Percentiles rank a stretch among this genome's conserved stretches.
phyloP scores from a whole-genome alignment of 1,140 invertebrate species.

The Cyrtorhinus lividipennis region DNA sequence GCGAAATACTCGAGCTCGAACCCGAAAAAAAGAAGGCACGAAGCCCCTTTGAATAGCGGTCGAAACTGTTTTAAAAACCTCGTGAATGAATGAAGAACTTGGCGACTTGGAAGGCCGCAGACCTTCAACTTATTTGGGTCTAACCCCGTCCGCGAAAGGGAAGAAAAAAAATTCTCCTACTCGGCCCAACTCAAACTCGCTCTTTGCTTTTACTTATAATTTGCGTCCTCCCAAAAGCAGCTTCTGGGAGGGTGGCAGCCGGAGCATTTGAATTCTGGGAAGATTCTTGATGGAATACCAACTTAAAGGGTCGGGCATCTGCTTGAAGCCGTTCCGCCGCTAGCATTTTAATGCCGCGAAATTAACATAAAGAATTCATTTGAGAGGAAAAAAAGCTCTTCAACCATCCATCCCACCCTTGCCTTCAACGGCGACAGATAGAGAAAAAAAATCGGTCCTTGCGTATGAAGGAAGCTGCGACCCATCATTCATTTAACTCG shows the following conservation, averaged over 20 bases:
- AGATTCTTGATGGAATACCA: slow-evolving; percentile 14
- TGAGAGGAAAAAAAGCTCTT: slow-evolving; percentile 8
- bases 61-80: background rate
- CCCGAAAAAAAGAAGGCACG: background rate
- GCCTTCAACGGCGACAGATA: background rate
- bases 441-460: background rate
- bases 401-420: too few species aligned
- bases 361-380: slow-evolving; percentile 19
- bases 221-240: background rate
- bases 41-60: background rate
- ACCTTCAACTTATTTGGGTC: background rate
- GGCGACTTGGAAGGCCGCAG: background rate
- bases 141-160: background rate
- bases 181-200: too few species aligned
- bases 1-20: background rate
- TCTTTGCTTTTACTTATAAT: slow-evolving; percentile 5
- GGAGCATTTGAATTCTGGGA: slow-evolving; percentile 15
- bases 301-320: background rate
- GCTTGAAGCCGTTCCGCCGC: background rate
- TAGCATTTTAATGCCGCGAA: background rate
- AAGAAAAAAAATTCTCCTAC: background rate
- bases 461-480: background rate
- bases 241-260: background rate
- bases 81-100: background rate
- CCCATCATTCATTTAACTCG: background rate